Percentiles rank a stretch among this genome's conserved stretches.
Conservation (phyloP, 2,113 vertebrate genomes). For the Crocuta crocuta region DNA sequence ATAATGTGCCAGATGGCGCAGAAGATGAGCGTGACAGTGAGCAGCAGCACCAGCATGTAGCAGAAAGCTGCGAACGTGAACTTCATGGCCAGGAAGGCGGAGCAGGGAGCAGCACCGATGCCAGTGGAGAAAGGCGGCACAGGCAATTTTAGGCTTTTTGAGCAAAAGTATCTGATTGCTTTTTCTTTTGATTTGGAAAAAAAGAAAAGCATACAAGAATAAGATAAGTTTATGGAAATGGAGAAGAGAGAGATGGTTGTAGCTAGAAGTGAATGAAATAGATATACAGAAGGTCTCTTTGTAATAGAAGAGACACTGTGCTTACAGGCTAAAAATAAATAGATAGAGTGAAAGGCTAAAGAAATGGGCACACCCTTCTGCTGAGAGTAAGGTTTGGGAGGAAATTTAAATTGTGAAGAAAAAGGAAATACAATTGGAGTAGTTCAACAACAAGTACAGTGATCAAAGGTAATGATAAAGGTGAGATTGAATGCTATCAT, state of each 20-base stretch:
- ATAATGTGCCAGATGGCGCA: conserved; percentile 87
- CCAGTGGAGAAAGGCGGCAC: too few species aligned
- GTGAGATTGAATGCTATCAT: not conserved
- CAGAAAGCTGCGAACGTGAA: too few species aligned
- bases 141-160: not conserved
- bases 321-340: not conserved
- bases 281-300: not conserved
- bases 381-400: not conserved
- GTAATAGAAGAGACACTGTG: not conserved
- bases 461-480: not conserved
- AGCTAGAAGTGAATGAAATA: not conserved
- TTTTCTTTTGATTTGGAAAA: not conserved
- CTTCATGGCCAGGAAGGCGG: too few species aligned
- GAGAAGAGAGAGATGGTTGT: not conserved
- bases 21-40: too few species aligned
- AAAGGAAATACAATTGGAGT: not conserved
- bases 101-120: too few species aligned
- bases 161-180: not conserved
- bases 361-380: not conserved
- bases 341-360: not conserved
- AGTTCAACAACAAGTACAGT: not conserved
- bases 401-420: not conserved
- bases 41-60: too few species aligned
- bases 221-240: not conserved
- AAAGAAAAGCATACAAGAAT: not conserved